Percentiles rank a stretch among this genome's conserved stretches.
Evolutionary conservation across 2,113 vertebrate genomes (phyloP).

Genomic region (Anhinga rufa): DNA sequence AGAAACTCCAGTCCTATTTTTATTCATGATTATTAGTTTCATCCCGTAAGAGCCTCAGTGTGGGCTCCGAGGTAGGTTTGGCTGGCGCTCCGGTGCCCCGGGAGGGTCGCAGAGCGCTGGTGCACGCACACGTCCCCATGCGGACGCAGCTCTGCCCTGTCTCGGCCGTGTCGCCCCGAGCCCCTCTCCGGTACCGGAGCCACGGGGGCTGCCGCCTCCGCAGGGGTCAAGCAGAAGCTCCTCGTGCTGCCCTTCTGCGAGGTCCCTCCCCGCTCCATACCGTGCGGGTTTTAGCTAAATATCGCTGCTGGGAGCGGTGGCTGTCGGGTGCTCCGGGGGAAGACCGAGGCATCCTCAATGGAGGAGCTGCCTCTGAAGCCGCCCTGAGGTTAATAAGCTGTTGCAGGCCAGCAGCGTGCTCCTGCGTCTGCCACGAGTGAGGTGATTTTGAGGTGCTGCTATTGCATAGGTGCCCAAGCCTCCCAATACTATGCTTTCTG

Average conservation of each 20-base stretch:
- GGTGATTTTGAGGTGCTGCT: background rate
- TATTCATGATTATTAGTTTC: background rate
- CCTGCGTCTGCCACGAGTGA: rapidly evolving
- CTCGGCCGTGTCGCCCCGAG: background rate
- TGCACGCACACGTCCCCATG: rapidly evolving
- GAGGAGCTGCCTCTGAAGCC: background rate
- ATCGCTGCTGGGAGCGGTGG: background rate
- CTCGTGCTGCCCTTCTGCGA: background rate
- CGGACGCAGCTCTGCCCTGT: background rate
- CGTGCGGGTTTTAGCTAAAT: rapidly evolving
- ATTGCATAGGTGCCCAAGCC: background rate
- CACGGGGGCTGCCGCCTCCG: background rate
- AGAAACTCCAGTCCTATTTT: background rate
- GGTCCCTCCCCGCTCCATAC: background rate
- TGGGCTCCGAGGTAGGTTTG: background rate
- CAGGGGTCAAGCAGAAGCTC: background rate
- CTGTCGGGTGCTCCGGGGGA: background rate
- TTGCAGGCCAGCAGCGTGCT: background rate
- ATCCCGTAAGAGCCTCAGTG: background rate
- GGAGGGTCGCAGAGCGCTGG: background rate
- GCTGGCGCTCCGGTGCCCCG: background rate
- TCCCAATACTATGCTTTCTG: background rate
- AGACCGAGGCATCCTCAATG: background rate
- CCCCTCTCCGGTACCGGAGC: no score
- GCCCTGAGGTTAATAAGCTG: background rate